These are phyloP conservation scores for Gallinago jamesoni DNA, from an alignment of 2,113 vertebrate species.

Conservation along the genomic window DNA sequence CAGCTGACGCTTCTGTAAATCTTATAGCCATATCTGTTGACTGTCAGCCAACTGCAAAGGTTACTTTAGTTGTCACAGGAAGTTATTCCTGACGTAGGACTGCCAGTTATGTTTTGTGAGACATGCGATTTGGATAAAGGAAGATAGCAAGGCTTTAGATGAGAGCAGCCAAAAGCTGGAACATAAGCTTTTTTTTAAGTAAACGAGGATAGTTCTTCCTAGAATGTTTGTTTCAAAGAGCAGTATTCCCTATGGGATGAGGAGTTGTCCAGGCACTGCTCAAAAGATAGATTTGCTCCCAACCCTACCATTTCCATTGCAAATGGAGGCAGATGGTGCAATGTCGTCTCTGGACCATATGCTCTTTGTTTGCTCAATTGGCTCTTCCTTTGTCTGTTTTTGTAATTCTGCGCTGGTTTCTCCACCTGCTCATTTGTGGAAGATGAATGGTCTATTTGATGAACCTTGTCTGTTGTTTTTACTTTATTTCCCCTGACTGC, in stretches of 20 bases:
- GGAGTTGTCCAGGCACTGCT: background rate
- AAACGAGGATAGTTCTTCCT: background rate
- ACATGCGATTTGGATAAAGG: background rate
- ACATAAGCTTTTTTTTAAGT: background rate
- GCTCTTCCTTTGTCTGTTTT: background rate
- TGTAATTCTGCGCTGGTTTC: background rate
- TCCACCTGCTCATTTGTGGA: slow-evolving; percentile 18
- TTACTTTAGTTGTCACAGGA: background rate
- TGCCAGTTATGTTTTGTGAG: background rate
- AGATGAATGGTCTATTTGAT: background rate
- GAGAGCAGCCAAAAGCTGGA: background rate
- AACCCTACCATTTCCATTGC: background rate
- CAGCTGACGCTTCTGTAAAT: background rate
- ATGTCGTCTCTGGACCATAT: background rate
- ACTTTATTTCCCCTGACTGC: background rate
- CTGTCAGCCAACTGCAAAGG: background rate
- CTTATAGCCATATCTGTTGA: background rate
- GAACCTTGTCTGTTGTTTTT: background rate
- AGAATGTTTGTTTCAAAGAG: background rate
- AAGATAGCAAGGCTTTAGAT: background rate
- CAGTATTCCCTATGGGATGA: background rate
- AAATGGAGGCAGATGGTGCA: slow-evolving; percentile 16
- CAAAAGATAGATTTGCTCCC: background rate
- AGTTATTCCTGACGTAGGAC: background rate
- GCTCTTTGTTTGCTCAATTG: slow-evolving; percentile 9